phyloP scores from a whole-genome alignment of 2,797 vertebrate genomes.

The Odontamblyopus lacepedii region DNA sequence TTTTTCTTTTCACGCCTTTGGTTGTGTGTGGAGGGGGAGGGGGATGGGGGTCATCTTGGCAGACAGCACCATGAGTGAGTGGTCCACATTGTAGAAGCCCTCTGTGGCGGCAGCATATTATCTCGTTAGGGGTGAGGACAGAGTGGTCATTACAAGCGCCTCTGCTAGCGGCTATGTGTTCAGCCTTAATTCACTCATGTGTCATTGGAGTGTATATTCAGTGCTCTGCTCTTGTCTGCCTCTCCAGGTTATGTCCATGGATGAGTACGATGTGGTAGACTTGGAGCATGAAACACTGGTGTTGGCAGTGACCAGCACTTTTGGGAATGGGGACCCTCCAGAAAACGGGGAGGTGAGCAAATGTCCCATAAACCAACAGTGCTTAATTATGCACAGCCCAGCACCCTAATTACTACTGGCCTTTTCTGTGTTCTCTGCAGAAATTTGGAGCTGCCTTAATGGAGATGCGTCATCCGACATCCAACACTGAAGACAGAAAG shows the following conservation, averaged over 20 bases:
- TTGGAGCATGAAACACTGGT: conserved; percentile 95
- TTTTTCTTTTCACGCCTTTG: conserved; percentile 48
- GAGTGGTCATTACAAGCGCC: conserved; percentile 65
- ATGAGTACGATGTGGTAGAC: conserved; percentile 94
- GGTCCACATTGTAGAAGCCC: conserved; percentile 41
- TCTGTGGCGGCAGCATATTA: conserved; percentile 62
- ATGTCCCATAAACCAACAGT: neutral
- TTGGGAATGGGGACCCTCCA: conserved; percentile 92
- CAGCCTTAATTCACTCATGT: conserved; percentile 52
- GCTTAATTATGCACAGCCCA: neutral
- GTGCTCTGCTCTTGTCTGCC: neutral
- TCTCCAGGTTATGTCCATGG: conserved; percentile 91
- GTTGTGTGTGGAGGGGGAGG: conserved; percentile 6
- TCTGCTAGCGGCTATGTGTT: conserved; percentile 52
- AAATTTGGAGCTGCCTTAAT: conserved; percentile 95
- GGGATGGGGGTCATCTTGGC: conserved; percentile 26
- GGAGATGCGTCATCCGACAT: conserved; percentile 96
- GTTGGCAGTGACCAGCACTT: conserved; percentile 93
- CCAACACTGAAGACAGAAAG: conserved; percentile 91
- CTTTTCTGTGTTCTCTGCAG: conserved; percentile 60
- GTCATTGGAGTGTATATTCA: conserved; percentile 34
- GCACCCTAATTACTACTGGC: neutral
- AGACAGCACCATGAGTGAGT: conserved; percentile 43
- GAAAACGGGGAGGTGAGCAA: conserved; percentile 91
- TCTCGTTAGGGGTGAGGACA: conserved; percentile 68